Evolutionary conservation across 2,113 vertebrate species (phyloP).

Genomic region (Brachyhypopomus occidentalis): DNA sequence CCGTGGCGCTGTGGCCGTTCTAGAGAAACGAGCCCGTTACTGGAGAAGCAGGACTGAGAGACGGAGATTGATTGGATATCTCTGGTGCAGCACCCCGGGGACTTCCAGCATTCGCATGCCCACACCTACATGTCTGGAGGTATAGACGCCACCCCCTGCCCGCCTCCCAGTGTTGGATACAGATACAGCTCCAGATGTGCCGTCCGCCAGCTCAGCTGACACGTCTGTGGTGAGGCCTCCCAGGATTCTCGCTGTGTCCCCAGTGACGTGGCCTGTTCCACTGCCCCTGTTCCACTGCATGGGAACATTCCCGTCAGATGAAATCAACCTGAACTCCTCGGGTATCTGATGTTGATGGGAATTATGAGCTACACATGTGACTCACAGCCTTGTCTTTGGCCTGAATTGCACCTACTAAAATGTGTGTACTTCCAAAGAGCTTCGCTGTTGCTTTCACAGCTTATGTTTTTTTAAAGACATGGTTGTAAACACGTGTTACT

Average conservation of each 20-base stretch:
- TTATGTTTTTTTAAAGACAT: background rate
- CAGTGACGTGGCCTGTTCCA: conserved; percentile 1
- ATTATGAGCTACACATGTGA: background rate
- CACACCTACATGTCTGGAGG: background rate
- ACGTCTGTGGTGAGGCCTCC: background rate
- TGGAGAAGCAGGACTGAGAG: conserved; percentile 7
- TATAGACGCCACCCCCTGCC: background rate
- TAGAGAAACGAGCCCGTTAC: conserved; percentile 9
- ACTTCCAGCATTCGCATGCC: background rate
- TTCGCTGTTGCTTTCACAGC: background rate
- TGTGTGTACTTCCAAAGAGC: background rate
- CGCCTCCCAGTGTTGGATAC: background rate
- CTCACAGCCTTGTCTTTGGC: background rate
- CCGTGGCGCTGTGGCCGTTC: background rate
- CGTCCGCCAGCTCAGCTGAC: conserved; percentile 1
- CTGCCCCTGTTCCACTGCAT: background rate
- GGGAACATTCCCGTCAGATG: conserved; percentile 27
- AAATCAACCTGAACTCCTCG: background rate
- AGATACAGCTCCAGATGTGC: conserved; percentile 16
- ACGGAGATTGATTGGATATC: conserved; percentile 25
- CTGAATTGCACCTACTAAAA: background rate
- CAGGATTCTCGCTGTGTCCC: background rate
- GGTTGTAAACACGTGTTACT: background rate
- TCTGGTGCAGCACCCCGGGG: conserved; percentile 12
- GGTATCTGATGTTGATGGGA: conserved; percentile 3